Evolutionary conservation across 2,888 invertebrate species (phyloP).

Genomic region (Drosophila macrospina): DNA sequence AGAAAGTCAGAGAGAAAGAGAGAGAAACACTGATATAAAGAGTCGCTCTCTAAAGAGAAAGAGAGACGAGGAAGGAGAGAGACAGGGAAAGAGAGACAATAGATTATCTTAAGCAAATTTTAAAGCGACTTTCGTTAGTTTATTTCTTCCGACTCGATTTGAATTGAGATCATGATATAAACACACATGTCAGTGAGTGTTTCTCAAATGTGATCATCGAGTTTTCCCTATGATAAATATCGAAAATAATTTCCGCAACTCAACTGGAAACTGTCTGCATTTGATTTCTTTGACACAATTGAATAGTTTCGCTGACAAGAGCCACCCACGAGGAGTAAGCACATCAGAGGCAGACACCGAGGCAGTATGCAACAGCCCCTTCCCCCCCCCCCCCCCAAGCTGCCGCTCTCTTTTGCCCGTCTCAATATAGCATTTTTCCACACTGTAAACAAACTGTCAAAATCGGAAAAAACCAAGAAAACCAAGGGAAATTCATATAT

Average conservation of each 20-base stretch:
- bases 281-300: conserved; percentile 64
- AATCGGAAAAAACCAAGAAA: conserved; percentile 25
- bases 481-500: too few species aligned
- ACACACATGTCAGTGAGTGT: conserved; percentile 1
- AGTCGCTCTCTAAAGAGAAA: too few species aligned
- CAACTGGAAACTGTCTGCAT: conserved; percentile 43
- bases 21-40: too few species aligned
- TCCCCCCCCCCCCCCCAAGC: not conserved
- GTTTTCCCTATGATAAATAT: not conserved
- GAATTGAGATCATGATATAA: conserved; percentile 1
- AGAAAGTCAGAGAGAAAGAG: too few species aligned
- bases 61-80: too few species aligned
- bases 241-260: conserved; percentile 1
- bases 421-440: conserved; percentile 21
- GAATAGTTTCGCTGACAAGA: conserved; percentile 47
- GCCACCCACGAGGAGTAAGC: conserved; percentile 48
- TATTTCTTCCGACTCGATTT: too few species aligned
- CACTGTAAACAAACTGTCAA: conserved; percentile 76
- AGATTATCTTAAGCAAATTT: too few species aligned
- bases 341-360: conserved; percentile 30
- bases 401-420: too few species aligned
- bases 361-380: conserved; percentile 16
- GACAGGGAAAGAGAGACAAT: too few species aligned
- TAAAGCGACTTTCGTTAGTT: too few species aligned
- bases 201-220: not conserved